phyloP scores from a whole-genome alignment of 2,888 invertebrate genomes.

The Aelia acuminata region DNA sequence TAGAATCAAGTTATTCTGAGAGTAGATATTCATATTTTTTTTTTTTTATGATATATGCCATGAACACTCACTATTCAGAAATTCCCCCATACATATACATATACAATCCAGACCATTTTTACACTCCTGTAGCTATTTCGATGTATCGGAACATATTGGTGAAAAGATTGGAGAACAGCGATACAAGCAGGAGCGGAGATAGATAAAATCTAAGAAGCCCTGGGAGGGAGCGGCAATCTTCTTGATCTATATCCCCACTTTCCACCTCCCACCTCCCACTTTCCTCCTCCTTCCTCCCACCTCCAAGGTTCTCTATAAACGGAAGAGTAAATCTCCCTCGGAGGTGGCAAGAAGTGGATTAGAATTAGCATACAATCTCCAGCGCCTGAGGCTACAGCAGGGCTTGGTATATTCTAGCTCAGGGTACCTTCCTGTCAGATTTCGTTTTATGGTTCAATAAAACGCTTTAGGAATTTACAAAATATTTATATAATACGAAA shows the following conservation, averaged over 20 bases:
- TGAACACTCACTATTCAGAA: no score
- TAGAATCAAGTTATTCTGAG: no score
- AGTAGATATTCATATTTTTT: no score
- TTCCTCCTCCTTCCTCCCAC: no score
- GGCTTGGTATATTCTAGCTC: background rate
- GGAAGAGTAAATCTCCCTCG: background rate
- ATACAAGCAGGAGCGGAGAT: background rate
- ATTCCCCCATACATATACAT: no score
- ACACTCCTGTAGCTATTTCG: no score
- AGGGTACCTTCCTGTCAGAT: background rate
- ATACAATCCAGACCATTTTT: no score
- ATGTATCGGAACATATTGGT: background rate
- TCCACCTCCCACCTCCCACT: no score
- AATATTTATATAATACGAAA: no score
- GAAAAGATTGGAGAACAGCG: background rate
- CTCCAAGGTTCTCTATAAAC: background rate
- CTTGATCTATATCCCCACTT: background rate
- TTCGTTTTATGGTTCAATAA: background rate
- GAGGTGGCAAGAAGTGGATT: conserved; percentile 16
- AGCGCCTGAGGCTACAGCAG: background rate
- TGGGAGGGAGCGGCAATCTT: background rate
- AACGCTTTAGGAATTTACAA: background rate
- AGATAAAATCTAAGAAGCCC: background rate
- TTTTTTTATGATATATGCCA: no score
- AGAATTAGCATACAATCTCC: conserved; percentile 40